Base-by-base conservation (phyloP, 2,113 vertebrate genomes). In the Channa maculata region DNA sequence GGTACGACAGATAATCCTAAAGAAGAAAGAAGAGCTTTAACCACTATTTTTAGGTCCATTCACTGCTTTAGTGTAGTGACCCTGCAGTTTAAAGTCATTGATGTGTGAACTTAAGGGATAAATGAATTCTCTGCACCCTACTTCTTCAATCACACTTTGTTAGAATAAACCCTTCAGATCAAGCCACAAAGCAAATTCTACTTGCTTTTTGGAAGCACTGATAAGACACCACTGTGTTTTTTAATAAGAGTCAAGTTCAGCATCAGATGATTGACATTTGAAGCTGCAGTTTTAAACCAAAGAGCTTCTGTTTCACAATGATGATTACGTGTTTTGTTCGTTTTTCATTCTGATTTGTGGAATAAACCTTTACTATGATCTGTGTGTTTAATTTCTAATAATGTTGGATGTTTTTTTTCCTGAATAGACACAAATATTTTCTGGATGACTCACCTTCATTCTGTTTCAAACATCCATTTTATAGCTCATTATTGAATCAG, bases 1-100 rank as follows among this genome's bases (percentile, higher is more conserved):
- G 88, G 96, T 99, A 71, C 95, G 96, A 51, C 94, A 97, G 87
- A 95, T 99, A 52, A 99, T 99, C 88, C 77, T 99, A 68, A 96
- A 93, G 92, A 96, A 95, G 78, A 96, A 96, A 85, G 96, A 96
- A 48, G 98, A 99, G 83, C 94, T 99, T 73, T 99, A 93, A 84
- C 63, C 14, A 13, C 0, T 24, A 0, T 11, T 45, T 44, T n/a
- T 11, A 36, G 14, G 10, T 3, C 14, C 15, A 8, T 11, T 38
- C 5, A 2, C 43, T 44, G 11, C 45, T 24, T 24, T 24, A 24
- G 24, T 24, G 24, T 24, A 24, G 24, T 24, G 24, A 24, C 24
- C 24, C 24, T n/a, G 43, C 34, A 7, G 51, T 34, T 57, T 36
- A n/a, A 24, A 38, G 24, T 2, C 24, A 49, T 8, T 36, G 3